Conservation (phyloP, 2,888 invertebrate species). For the Caenorhabditis becei region DNA sequence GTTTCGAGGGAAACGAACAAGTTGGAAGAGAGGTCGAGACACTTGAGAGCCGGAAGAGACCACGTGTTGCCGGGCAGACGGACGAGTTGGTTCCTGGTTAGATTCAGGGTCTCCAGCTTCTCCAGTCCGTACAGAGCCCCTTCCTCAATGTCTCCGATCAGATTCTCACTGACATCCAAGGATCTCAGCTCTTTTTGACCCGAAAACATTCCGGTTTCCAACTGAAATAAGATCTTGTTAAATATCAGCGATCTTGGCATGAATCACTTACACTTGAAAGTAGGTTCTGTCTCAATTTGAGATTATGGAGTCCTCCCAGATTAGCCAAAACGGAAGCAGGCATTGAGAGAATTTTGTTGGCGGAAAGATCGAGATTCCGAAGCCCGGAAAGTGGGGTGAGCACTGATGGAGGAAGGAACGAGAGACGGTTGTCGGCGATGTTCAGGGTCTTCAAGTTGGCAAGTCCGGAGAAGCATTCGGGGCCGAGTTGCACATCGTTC, state of each 20-base stretch:
- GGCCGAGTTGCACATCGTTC: slow-evolving; percentile 67
- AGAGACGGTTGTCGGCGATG: slow-evolving; percentile 60
- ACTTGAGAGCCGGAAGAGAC: slow-evolving; percentile 61
- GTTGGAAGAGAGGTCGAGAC: slow-evolving; percentile 65
- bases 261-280: slow-evolving; percentile 62
- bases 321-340: slow-evolving; percentile 62
- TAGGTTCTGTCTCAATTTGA: slow-evolving; percentile 61
- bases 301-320: slow-evolving; percentile 40
- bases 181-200: slow-evolving; percentile 59
- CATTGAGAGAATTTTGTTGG: slow-evolving; percentile 66
- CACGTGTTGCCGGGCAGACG: slow-evolving; percentile 69
- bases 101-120: slow-evolving; percentile 57
- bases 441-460: slow-evolving; percentile 51
- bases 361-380: slow-evolving; percentile 58
- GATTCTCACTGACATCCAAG: slow-evolving; percentile 65
- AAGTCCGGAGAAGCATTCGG: slow-evolving; percentile 64
- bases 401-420: slow-evolving; percentile 68
- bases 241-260: no score
- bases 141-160: slow-evolving; percentile 70
- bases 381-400: slow-evolving; percentile 54
- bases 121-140: slow-evolving; percentile 66
- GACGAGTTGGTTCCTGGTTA: slow-evolving; percentile 67
- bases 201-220: slow-evolving; percentile 71
- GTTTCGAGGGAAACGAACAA: slow-evolving; percentile 69
- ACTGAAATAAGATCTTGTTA: slow-evolving; percentile 37